A percentile compares a stretch with the other conserved stretches of the same genome.
phyloP scores from a whole-genome alignment of 1,140 invertebrate species.

The Periplaneta americana region DNA sequence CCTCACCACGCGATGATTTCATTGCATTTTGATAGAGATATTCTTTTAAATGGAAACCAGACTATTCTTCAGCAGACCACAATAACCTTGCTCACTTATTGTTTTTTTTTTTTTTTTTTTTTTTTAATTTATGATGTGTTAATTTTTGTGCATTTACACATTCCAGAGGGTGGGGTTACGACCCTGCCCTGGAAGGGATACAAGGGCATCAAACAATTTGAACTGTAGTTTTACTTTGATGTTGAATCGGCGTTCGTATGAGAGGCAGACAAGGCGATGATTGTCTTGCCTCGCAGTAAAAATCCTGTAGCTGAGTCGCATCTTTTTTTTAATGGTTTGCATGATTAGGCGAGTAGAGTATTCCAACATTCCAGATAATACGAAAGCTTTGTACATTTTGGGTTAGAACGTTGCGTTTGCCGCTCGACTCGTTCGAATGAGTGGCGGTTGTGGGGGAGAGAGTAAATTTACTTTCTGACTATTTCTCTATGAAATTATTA shows the following conservation, averaged over 20 bases:
- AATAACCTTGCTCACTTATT: slow-evolving; percentile 21
- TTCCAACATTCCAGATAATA: slow-evolving; percentile 15
- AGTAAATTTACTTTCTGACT: slow-evolving; percentile 1
- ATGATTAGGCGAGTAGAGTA: slow-evolving; percentile 9
- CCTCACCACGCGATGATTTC: not conserved
- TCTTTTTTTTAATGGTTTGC: slow-evolving; percentile 1
- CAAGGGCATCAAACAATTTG: slow-evolving; percentile 18
- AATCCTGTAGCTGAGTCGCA: slow-evolving; percentile 5
- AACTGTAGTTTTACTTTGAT: not conserved
- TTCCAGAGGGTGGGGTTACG: slow-evolving; percentile 15
- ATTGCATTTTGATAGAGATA: slow-evolving; percentile 2
- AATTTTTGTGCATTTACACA: slow-evolving; percentile 19
- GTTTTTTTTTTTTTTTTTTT: slow-evolving; percentile 15
- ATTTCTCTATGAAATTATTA: slow-evolving; percentile 7
- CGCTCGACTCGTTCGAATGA: not conserved
- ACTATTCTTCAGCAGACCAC: slow-evolving; percentile 20
- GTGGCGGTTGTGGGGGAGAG: not conserved
- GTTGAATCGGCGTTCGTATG: not conserved
- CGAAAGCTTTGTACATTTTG: slow-evolving; percentile 7
- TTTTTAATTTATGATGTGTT: slow-evolving; percentile 13
- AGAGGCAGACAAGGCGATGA: slow-evolving; percentile 2
- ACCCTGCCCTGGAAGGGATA: slow-evolving; percentile 19
- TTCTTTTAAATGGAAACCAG: slow-evolving; percentile 9
- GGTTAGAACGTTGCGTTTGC: not conserved
- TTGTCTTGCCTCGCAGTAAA: not conserved